Evolutionary conservation across 2,888 invertebrate species (phyloP).

Genomic region (Abscondita cerata): DNA sequence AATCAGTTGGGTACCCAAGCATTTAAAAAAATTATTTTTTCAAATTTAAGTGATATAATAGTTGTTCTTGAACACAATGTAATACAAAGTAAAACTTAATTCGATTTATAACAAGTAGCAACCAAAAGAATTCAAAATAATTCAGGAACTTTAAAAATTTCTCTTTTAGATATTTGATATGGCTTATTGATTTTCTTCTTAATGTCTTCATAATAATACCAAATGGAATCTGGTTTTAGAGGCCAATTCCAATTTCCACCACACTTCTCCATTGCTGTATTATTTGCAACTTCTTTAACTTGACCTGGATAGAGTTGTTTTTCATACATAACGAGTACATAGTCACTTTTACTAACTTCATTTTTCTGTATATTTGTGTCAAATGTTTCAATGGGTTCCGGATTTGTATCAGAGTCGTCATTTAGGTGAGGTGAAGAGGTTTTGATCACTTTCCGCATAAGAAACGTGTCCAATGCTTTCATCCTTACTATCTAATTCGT

Average conservation of each 20-base stretch:
- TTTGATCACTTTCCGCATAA: neutral
- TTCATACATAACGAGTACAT: too few relatives aligned
- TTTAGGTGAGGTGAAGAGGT: neutral
- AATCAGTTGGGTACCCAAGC: neutral
- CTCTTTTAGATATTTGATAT: neutral
- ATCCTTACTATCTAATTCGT: neutral
- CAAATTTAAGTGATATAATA: neutral
- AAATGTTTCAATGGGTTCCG: neutral
- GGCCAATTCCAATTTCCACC: too few relatives aligned
- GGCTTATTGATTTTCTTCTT: neutral
- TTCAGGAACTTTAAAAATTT: too few relatives aligned
- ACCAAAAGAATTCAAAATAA: neutral
- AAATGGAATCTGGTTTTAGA: neutral
- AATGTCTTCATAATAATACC: neutral
- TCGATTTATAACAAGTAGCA: too few relatives aligned
- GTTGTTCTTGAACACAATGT: neutral
- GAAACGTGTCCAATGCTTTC: neutral
- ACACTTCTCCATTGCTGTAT: neutral
- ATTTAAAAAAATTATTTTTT: neutral
- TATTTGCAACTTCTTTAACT: too few relatives aligned
- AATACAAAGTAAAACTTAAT: neutral
- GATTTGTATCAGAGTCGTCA: too few relatives aligned
- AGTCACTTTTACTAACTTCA: neutral
- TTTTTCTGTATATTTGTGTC: neutral
- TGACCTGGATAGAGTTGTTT: too few relatives aligned